These are phyloP conservation scores for Diorhabda sublineata DNA, from an alignment of 1,140 invertebrate species.

Conservation along the genomic window DNA sequence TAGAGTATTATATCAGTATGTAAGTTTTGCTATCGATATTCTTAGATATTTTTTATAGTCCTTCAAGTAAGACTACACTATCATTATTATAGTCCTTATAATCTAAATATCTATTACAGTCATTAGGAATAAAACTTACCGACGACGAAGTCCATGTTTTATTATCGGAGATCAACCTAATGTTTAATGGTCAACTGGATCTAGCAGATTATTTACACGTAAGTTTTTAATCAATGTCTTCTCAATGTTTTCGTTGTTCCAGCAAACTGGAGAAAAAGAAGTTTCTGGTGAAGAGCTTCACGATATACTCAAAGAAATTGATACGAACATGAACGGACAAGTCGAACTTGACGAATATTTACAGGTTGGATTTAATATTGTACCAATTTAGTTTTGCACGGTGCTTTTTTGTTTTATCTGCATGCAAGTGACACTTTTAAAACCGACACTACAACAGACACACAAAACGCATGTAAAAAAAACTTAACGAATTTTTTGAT, in stretches of 20 bases:
- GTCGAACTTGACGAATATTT: conserved; percentile 98
- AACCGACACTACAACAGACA: too few species aligned
- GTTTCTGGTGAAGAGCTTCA: conserved; percentile 94
- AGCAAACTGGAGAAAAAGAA: conserved; percentile 85
- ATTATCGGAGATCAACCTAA: conserved; percentile 62
- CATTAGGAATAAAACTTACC: conserved; percentile 58
- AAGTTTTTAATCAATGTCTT: conserved; percentile 42
- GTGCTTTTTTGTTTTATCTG: neutral
- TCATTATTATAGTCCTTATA: neutral
- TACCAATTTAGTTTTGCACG: neutral
- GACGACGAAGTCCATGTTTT: conserved; percentile 62
- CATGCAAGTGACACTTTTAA: too few species aligned
- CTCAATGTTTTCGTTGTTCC: conserved; percentile 46
- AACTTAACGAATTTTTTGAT: too few species aligned
- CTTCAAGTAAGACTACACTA: too few species aligned
- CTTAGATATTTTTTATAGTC: too few species aligned
- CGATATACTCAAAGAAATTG: conserved; percentile 95
- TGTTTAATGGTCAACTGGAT: conserved; percentile 67
- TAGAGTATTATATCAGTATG: too few species aligned
- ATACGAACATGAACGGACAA: conserved; percentile 99
- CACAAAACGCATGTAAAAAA: too few species aligned
- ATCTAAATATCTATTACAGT: conserved; percentile 26
- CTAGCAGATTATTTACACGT: conserved; percentile 71
- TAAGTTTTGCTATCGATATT: too few species aligned
- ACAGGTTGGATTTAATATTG: conserved; percentile 68